Percentiles rank a stretch among this genome's conserved stretches.
Conservation (phyloP, 2,113 vertebrate species). For the Hassar affinis region DNA sequence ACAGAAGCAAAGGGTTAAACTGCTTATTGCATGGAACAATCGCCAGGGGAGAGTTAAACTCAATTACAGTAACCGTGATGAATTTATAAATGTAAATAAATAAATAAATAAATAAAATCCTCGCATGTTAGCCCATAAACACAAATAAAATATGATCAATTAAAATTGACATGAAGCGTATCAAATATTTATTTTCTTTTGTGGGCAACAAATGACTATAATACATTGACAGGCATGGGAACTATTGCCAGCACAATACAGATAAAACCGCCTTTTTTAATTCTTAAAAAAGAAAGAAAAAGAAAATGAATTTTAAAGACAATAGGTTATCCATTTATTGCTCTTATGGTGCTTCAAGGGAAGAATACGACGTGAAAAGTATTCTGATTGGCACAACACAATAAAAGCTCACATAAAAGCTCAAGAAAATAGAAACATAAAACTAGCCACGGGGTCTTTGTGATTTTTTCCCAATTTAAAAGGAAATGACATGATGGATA, state of each 20-base stretch:
- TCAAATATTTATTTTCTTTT: conserved; percentile 99
- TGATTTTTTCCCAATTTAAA: conserved; percentile 77
- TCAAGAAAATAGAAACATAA: conserved; percentile 78
- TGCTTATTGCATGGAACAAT: conserved; percentile 98
- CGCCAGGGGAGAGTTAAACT: conserved; percentile 98
- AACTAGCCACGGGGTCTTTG: conserved; percentile 76
- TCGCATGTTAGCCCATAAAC: conserved; percentile 85
- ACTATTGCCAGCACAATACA: conserved; percentile 97
- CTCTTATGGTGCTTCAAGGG: conserved; percentile 88
- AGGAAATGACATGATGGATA: conserved; percentile 84
- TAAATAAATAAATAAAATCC: conserved; percentile 63
- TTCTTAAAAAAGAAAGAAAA: conserved; percentile 65
- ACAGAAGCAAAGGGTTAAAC: conserved; percentile 82
- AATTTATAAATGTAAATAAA: conserved; percentile 74
- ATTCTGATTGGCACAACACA: conserved; percentile 87
- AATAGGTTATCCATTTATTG: conserved; percentile 89
- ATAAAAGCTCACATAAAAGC: conserved; percentile 80
- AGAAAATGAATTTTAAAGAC: conserved; percentile 79
- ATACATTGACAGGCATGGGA: conserved; percentile 99
- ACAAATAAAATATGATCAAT: conserved; percentile 85
- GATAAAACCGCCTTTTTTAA: conserved; percentile 80
- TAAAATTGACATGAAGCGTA: conserved; percentile 97
- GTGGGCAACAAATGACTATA: conserved; percentile 99
- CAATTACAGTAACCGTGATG: conserved; percentile 97
- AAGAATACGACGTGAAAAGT: conserved; percentile 83